Base-by-base conservation (phyloP, 2,888 invertebrate genomes). In the Bugula neritina region DNA sequence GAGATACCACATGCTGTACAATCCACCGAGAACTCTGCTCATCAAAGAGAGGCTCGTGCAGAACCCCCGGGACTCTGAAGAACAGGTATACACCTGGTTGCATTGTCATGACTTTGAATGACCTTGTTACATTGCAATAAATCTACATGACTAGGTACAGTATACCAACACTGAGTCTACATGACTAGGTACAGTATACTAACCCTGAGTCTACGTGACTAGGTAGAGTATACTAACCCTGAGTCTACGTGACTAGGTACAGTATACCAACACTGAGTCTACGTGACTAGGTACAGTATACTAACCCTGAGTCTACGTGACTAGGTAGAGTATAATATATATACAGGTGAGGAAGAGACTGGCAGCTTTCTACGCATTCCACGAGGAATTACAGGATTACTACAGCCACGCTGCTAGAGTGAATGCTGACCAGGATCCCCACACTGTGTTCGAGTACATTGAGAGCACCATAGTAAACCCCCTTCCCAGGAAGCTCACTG, bases 371-470 rank as follows among this genome's bases (percentile, higher is more conserved):
- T 76, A 78, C 57, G 78, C 80, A 17, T 80, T 80, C 57, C 77
- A 77, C 0, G 83, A 83, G 72, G 83, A 82, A 72, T 73, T 84
- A 23, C 75, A 77, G 1, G 82, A 83, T 69, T 83, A 76, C 75
- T 84, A 83, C 75, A 80, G 80, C 34, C 52, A 34, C n/a, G 80
- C 77, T 5, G 80, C 81, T 73, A 81, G 80, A 70, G 74, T 83
- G 23, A 83, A 83, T 71, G 82, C 80, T 0, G 84, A 84, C 73
- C 84, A 84, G 73, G 84, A 84, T 74, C 80, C 81, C 21, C 81
- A 84, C 73, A 83, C 83, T 5, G 83, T 84, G 71, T 84, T 84
- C 78, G 84, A 84, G 74, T 79, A 79, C 72, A 79, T 84, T 25
- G 84, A 84, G 75, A 82, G 83, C 72, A 80, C 81, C 77, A 77